Conservation (phyloP, 2,888 invertebrate species). For the Lasioglossum zephyrum region DNA sequence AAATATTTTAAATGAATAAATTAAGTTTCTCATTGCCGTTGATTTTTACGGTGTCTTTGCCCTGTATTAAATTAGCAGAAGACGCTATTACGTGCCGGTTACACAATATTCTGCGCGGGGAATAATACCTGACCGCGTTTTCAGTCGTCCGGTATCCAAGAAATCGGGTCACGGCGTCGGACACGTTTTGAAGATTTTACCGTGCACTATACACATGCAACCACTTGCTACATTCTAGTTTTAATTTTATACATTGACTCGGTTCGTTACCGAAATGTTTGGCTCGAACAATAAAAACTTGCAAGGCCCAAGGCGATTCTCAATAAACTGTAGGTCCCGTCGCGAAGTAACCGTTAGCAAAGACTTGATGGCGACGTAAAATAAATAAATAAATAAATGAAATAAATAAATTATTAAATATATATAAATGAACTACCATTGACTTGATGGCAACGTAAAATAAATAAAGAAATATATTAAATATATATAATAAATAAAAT, state of each 20-base stretch:
- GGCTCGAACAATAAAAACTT: neutral
- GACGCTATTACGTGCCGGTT: conserved; percentile 42
- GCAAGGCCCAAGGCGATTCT: too few relatives aligned
- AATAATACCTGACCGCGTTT: conserved; percentile 68
- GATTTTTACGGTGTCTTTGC: conserved; percentile 34
- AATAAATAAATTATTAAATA: too few relatives aligned
- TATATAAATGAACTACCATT: too few relatives aligned
- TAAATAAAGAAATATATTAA: too few relatives aligned
- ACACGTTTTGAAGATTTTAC: neutral
- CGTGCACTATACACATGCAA: neutral
- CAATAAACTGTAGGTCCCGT: too few relatives aligned
- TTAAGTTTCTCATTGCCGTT: neutral
- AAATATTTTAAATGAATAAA: too few relatives aligned
- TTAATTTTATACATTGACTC: neutral
- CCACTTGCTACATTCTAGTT: neutral
- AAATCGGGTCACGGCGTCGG: conserved; percentile 44
- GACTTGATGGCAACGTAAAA: too few relatives aligned
- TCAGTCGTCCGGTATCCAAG: conserved; percentile 5
- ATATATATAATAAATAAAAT: too few relatives aligned
- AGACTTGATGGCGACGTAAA: too few relatives aligned
- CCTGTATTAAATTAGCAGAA: conserved; percentile 41
- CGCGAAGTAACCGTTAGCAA: too few relatives aligned
- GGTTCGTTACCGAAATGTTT: neutral
- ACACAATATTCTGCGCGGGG: conserved; percentile 57
- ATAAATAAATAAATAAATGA: too few relatives aligned